Evolutionary conservation across 1,140 invertebrate genomes (phyloP).

Genomic region (Tachypleus tridentatus): DNA sequence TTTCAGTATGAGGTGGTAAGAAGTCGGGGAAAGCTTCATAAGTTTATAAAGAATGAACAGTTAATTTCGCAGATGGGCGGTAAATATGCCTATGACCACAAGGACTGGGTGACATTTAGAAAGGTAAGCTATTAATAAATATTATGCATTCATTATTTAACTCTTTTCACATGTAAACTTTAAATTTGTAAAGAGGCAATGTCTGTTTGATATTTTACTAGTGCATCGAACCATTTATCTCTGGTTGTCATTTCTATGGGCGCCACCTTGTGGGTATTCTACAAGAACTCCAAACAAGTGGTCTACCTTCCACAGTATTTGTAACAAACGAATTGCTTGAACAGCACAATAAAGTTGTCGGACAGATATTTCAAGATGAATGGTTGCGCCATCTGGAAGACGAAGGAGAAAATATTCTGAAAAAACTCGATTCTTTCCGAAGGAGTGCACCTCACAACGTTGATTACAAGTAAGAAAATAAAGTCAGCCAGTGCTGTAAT

Average conservation of each 20-base stretch:
- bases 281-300: constrained; percentile 26
- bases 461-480: constrained; percentile 28
- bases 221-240: constrained; percentile 33
- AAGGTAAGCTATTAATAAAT: constrained; percentile 24
- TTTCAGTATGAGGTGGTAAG: constrained; percentile 28
- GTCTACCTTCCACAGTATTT: constrained; percentile 23
- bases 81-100: constrained; percentile 28
- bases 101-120: constrained; percentile 31
- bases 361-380: constrained; percentile 28
- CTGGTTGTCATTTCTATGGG: constrained; percentile 27
- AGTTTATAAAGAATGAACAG: constrained; percentile 26
- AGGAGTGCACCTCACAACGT: constrained; percentile 26
- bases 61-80: constrained; percentile 28
- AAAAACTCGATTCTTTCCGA: constrained; percentile 26
- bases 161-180: background rate
- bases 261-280: constrained; percentile 29
- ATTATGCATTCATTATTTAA: background rate
- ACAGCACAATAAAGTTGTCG: constrained; percentile 28
- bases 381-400: constrained; percentile 28
- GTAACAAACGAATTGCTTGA: constrained; percentile 27
- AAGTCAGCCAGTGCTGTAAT: too few species aligned
- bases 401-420: constrained; percentile 29
- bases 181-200: background rate
- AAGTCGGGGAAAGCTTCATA: constrained; percentile 24
- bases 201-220: constrained; percentile 16